Conservation (phyloP, 35 echinoderm and acorn worm genomes). For the Hemicentrotus pulcherrimus region DNA sequence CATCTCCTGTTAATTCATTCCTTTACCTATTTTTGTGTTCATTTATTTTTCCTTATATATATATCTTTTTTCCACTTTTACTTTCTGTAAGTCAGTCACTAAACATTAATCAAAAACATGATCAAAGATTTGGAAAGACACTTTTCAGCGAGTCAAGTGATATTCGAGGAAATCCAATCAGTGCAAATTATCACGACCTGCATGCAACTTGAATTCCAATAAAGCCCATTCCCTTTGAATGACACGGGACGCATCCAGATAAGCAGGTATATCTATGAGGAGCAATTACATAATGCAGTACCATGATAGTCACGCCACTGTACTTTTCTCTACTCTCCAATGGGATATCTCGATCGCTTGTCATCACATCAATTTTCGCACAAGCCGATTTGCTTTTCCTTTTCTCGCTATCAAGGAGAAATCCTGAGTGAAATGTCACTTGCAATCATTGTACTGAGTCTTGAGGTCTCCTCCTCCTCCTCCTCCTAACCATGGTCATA, state of each 20-base stretch:
- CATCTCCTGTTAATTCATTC: background rate
- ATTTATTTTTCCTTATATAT: background rate
- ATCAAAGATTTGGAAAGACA: background rate
- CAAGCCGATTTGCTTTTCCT: background rate
- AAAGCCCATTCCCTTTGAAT: background rate
- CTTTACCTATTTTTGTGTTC: background rate
- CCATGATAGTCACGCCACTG: background rate
- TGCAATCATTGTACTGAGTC: background rate
- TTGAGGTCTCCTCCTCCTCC: background rate
- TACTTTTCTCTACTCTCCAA: background rate
- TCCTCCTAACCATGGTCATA: background rate
- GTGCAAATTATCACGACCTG: background rate
- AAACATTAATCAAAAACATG: background rate
- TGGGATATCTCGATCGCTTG: background rate
- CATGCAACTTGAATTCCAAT: background rate
- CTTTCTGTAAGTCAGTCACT: too few relatives aligned
- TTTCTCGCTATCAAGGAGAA: background rate
- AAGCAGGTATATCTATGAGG: background rate
- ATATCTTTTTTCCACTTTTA: background rate
- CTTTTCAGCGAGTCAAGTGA: background rate
- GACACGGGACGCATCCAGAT: background rate
- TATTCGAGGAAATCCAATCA: background rate
- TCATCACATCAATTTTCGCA: conserved; percentile 10
- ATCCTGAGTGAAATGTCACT: background rate
- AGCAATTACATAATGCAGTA: background rate